phyloP scores from a whole-genome alignment of 1,140 invertebrate species.

The Bradysia coprophila region DNA sequence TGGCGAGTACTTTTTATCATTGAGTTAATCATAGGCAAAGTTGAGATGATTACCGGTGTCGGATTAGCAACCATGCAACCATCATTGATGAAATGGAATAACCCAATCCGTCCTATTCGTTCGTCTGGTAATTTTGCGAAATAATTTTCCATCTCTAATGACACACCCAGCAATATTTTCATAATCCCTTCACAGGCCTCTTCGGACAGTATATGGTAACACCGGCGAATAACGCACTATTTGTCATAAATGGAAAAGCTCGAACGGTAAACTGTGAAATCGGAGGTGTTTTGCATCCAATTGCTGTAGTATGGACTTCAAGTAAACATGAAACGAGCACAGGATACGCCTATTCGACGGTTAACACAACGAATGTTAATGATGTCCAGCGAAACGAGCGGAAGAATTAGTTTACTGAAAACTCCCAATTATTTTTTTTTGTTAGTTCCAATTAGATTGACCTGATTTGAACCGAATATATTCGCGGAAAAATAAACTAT shows the following conservation, averaged over 20 bases:
- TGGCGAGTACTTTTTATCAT: too few species aligned
- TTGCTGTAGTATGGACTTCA: conserved; percentile 42
- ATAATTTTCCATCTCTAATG: not conserved
- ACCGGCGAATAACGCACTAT: conserved; percentile 48
- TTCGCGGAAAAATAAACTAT: too few species aligned
- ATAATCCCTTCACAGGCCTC: conserved; percentile 24
- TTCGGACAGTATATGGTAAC: conserved; percentile 62
- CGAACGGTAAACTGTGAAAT: conserved; percentile 63
- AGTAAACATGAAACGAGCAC: too few species aligned
- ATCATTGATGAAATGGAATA: conserved; percentile 40
- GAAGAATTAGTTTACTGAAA: too few species aligned
- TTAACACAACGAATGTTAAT: too few species aligned
- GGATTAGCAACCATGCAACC: conserved; percentile 31
- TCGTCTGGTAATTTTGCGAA: conserved; percentile 27
- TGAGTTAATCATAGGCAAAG: conserved; percentile 58
- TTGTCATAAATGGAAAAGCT: conserved; percentile 54
- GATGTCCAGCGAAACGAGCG: too few species aligned
- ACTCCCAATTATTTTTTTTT: too few species aligned
- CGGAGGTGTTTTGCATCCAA: conserved; percentile 42
- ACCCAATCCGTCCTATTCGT: conserved; percentile 45
- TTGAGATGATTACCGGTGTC: conserved; percentile 60
- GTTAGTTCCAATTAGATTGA: too few species aligned
- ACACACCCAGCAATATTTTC: not conserved
- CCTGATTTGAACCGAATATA: too few species aligned
- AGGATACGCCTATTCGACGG: too few species aligned